phyloP scores from a whole-genome alignment of 2,797 vertebrate species.

The Argya squamiceps region DNA sequence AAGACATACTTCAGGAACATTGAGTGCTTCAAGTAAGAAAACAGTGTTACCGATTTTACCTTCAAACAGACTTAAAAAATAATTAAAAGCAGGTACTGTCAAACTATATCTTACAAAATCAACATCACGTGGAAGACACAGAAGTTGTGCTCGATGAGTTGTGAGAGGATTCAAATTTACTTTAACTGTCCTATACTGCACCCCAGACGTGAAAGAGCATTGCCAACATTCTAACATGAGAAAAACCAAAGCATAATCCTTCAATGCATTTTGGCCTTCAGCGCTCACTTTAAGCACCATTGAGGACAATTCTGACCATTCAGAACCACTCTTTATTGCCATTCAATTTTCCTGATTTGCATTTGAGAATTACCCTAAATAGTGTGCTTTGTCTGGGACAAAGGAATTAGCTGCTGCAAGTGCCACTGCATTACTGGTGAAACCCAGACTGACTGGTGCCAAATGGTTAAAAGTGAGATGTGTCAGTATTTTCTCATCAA shows the following conservation, averaged over 20 bases:
- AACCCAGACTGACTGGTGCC: not conserved
- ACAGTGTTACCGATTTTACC: not conserved
- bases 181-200: conserved; percentile 12
- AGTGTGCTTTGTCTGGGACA: not conserved
- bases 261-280: not conserved
- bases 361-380: not conserved
- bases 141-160: not conserved
- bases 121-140: rapidly evolving
- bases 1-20: not conserved
- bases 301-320: not conserved
- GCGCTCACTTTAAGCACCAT: not conserved
- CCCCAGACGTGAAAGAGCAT: conserved; percentile 4
- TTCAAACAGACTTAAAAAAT: not conserved
- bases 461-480: not conserved
- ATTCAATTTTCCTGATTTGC: not conserved
- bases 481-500: not conserved
- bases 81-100: not conserved
- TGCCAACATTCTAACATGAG: not conserved
- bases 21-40: not conserved
- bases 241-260: not conserved
- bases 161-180: not conserved
- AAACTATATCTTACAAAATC: not conserved
- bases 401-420: not conserved
- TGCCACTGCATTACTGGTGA: not conserved
- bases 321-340: not conserved